Base-by-base conservation (phyloP, 2,797 vertebrate genomes). In the Sciurus vulgaris region DNA sequence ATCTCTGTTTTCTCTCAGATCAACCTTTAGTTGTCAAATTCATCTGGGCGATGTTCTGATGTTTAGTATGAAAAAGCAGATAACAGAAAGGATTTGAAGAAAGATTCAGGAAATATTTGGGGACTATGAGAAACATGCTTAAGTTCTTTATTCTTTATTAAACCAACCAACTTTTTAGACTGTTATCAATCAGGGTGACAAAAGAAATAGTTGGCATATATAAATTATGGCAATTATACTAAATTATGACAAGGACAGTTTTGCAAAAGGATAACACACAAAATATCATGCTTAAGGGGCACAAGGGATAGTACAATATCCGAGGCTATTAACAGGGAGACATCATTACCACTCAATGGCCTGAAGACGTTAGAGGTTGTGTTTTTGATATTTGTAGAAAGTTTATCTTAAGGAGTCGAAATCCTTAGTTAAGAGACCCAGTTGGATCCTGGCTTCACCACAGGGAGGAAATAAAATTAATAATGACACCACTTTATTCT, bases 391-490 rank as follows among this genome's bases (percentile, higher is more conserved):
- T 59, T 30, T 33, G 11, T 1, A 6, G 11, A 89, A 95, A 20
- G 6, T 89, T 61, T 35, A 10, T 33, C 18, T 79, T 28, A 74
- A 76, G n/a, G 13, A 91, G 12, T 51, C 87, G 61, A 94, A 84
- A 65, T 44, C 5, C n/a, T 90, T 76, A 69, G 9, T 89, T 18
- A 78, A 73, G 41, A 28, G 22, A 44, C 15, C 72, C 24, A 35
- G 0, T 1, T 89, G 13, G 18, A 83, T 26, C 15, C 3, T 78
- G 13, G 20, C 5, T 88, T 13, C 1, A 54, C 28, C 7, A 93
- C 6, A 65, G 7, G 2, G 35, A 56, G 0, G 2, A 10, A 54
- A 30, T 8, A 17, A 56, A 33, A 78, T 14, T 61, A 63, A 79
- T 51, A 56, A n/a, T 1, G 7, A 30, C 24, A 44, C 9, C 6